Evolutionary conservation across 2,888 invertebrate genomes (phyloP), one percentile per base, ranked within the genome.

Genomic region (Mylabris sibirica): DNA sequence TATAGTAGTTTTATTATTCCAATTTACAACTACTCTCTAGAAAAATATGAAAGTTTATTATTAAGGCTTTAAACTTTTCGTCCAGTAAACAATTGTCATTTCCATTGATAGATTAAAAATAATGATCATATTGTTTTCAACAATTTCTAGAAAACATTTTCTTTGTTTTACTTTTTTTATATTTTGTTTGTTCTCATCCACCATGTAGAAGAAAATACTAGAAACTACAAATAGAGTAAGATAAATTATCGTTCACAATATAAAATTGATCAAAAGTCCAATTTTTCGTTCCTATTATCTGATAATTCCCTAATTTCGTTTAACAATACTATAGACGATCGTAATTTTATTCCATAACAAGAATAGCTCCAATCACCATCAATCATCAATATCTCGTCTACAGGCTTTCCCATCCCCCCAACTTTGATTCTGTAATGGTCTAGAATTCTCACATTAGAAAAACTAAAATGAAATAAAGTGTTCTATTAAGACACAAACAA

Each of bases 291-390:
- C 24, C 20, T 57, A 57, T 57, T 57, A 22, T 57, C 57, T 57
- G 57, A 57, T 57, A 57, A 57, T 57, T 57, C 12, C 24, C 14
- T 24, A 57, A 57, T 57, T 57, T 24, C 57, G 57, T 57, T 57
- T 4, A 57, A 57, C 57, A 57, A 57, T 57, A 20, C 44, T 22
- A 30, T 8, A 22, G 57, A 49, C 20, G 20, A 57, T 57, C 57
- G 57, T 24, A 57, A 57, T 57, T 57, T 57, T 24, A 57, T 57
- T 57, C 57, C 12, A 24, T 24, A 57, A 57, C 57, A 57, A 57
- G 49, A 22, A 53, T 22, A 12, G 24, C 12, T 12, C 24, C 57
- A 57, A 57, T 57, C 22, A 24, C 12, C 57, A 57, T 57, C 57
- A 57, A 57, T 57, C 57, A 57, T 57, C 24, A 57, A 57, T 57